Conservation (phyloP, 2,113 vertebrate genomes). For the Phalacrocorax aristotelis region DNA sequence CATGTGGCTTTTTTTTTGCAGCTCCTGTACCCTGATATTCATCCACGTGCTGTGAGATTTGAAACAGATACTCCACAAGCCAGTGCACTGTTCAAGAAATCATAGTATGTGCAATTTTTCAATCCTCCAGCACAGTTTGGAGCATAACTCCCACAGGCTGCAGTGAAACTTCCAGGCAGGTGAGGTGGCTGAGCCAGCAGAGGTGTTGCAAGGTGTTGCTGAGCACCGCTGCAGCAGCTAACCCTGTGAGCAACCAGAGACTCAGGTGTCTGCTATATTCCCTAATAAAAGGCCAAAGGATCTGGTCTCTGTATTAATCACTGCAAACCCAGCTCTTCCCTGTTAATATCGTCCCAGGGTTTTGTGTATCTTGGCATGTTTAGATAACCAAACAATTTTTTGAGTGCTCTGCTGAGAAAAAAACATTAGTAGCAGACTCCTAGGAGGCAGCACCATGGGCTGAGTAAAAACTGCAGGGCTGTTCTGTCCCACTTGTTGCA, state of each 20-base stretch:
- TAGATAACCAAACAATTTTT: not conserved
- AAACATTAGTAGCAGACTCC: not conserved
- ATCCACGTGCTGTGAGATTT: not conserved
- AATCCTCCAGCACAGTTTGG: not conserved
- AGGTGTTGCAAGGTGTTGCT: not conserved
- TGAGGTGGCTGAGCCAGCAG: not conserved
- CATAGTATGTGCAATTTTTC: not conserved
- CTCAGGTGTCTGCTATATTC: not conserved
- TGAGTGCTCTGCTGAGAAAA: not conserved
- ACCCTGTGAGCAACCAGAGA: rapidly evolving
- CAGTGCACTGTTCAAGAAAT: not conserved
- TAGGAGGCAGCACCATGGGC: not conserved
- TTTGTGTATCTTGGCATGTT: not conserved
- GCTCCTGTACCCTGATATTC: not conserved
- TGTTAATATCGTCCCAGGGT: not conserved
- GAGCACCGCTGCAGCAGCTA: not conserved
- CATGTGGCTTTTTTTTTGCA: not conserved
- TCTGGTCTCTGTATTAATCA: not conserved
- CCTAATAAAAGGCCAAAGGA: not conserved
- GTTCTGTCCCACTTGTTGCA: not conserved
- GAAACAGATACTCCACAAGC: not conserved
- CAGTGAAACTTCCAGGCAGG: not conserved
- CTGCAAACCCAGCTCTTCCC: not conserved
- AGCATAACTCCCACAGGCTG: not conserved
- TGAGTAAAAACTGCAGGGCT: not conserved